Conservation (phyloP, 2,113 vertebrate genomes). For the Herpailurus yagouaroundi region DNA sequence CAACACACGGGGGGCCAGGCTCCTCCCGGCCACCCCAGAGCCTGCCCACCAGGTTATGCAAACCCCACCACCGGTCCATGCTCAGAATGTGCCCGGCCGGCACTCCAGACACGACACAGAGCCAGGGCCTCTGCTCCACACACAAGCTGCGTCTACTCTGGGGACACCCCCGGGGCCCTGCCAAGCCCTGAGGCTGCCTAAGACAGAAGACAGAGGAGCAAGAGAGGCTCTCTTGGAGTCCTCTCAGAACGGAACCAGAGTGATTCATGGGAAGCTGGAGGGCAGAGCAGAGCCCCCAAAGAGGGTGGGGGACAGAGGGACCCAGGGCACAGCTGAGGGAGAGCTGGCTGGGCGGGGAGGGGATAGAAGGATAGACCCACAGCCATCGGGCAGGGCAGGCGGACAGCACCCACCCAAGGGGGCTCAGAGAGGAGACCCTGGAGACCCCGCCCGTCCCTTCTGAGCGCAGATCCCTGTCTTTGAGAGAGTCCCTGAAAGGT, state of each 20-base stretch:
- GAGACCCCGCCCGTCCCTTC: background rate
- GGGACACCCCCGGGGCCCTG: background rate
- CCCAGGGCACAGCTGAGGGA: background rate
- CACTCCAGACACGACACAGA: fast-evolving
- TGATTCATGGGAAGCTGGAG: fast-evolving
- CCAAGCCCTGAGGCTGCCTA: background rate
- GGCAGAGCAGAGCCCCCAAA: background rate
- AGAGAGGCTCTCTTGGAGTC: too few species aligned
- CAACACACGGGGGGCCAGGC: fast-evolving
- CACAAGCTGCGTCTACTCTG: background rate
- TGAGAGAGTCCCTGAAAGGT: background rate
- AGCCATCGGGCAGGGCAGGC: background rate
- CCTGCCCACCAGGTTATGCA: background rate
- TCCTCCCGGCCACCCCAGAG: background rate
- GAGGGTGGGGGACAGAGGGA: background rate
- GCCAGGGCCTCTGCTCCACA: background rate
- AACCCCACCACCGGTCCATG: fast-evolving
- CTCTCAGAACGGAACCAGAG: background rate
- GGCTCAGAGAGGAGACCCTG: background rate
- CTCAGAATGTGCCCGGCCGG: too few species aligned
- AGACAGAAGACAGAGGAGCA: background rate
- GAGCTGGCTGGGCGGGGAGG: too few species aligned
- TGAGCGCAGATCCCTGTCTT: background rate
- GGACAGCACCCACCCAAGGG: background rate
- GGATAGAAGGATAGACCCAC: background rate